These are phyloP conservation scores for Chloropsis cyanopogon DNA, from an alignment of 2,113 vertebrate genomes.

Conservation along the genomic window DNA sequence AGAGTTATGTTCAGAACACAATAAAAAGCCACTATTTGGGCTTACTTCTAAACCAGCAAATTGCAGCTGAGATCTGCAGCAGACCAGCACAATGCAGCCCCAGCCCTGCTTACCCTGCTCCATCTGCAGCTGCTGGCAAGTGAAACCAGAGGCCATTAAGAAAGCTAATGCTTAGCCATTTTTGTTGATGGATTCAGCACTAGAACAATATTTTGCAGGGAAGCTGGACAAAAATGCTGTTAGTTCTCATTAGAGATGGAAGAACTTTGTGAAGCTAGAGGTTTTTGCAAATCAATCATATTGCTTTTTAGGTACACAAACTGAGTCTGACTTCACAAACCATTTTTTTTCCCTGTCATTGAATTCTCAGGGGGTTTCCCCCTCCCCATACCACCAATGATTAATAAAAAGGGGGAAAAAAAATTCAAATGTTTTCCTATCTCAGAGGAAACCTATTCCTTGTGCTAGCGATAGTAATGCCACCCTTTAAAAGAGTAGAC, in stretches of 20 bases:
- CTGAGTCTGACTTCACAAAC: conserved; percentile 60
- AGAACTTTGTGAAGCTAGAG: conserved; percentile 59
- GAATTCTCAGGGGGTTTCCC: conserved; percentile 38
- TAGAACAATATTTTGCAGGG: conserved; percentile 65
- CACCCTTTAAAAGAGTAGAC: background rate
- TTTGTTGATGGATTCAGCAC: conserved; percentile 68
- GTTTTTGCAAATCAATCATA: conserved; percentile 67
- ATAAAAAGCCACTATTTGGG: background rate
- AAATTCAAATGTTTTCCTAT: conserved; percentile 31
- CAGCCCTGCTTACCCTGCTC: conserved; percentile 42
- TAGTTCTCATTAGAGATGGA: conserved; percentile 67
- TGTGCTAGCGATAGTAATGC: conserved; percentile 13
- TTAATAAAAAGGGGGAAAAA: conserved; percentile 46
- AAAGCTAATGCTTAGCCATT: conserved; percentile 65
- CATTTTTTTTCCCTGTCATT: conserved; percentile 37
- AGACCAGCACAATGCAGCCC: background rate
- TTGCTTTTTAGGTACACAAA: conserved; percentile 63
- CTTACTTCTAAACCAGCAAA: background rate
- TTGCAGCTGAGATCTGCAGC: conserved; percentile 28
- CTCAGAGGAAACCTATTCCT: conserved; percentile 25
- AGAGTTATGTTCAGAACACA: background rate
- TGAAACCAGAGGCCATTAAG: conserved; percentile 58
- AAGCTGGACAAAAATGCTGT: conserved; percentile 62
- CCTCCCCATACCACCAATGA: background rate
- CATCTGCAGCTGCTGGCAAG: conserved; percentile 65